These are phyloP conservation scores for Psittacula echo DNA, from an alignment of 2,797 vertebrate genomes.

Conservation along the genomic window DNA sequence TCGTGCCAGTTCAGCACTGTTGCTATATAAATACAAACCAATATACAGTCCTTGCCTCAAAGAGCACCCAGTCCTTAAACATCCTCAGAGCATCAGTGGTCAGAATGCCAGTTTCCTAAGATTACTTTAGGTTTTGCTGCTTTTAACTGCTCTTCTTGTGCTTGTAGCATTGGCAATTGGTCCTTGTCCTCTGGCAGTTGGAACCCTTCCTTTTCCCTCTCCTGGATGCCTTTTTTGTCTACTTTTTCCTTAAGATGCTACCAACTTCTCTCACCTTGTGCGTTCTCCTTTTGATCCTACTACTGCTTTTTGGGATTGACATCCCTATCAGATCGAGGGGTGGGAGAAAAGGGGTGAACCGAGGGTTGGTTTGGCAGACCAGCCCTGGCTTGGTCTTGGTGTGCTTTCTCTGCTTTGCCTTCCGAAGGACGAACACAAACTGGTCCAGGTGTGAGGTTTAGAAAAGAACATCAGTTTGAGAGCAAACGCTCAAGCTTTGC, in stretches of 20 bases:
- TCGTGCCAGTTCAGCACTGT: background rate
- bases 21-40: background rate
- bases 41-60: background rate
- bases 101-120: background rate
- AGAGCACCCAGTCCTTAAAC: background rate
- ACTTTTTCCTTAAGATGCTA: background rate
- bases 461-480: background rate
- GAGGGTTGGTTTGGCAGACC: background rate
- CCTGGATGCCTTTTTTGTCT: background rate
- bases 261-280: background rate
- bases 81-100: background rate
- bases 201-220: background rate
- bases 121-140: background rate
- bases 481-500: background rate
- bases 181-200: background rate
- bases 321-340: background rate
- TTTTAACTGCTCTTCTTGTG: constrained; percentile 43
- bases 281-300: background rate
- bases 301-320: constrained; percentile 18
- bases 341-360: background rate
- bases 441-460: background rate
- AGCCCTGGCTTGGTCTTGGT: background rate
- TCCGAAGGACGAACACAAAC: background rate
- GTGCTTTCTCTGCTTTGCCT: background rate
- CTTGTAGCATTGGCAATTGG: background rate